Conservation (phyloP, 2,888 invertebrate genomes). For the Dryococelus australis region DNA sequence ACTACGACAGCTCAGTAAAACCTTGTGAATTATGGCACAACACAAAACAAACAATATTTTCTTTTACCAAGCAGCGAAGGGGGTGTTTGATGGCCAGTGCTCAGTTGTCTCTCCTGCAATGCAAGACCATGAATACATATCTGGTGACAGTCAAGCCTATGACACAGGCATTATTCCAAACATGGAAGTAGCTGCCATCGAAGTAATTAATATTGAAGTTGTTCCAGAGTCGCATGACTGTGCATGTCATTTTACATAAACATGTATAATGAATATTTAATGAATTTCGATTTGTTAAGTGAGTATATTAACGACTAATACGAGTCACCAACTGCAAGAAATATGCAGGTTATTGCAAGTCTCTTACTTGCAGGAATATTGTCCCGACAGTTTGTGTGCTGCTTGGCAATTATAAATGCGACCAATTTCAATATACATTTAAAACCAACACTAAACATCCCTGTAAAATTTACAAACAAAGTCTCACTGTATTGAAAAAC, state of each 20-base stretch:
- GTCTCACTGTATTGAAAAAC: neutral
- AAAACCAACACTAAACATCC: neutral
- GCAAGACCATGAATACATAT: neutral
- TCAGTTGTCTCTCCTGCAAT: no score
- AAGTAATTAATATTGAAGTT: neutral
- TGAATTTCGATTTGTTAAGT: neutral
- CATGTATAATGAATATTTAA: neutral
- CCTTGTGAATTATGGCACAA: neutral
- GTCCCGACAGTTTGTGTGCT: neutral
- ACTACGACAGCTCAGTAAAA: neutral
- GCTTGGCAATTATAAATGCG: neutral
- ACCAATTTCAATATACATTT: neutral
- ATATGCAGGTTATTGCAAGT: neutral
- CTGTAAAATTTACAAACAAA: slow-evolving; percentile 2
- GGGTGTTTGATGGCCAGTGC: neutral
- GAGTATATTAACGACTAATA: neutral
- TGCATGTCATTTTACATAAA: neutral
- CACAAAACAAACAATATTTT: neutral
- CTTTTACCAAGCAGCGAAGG: neutral
- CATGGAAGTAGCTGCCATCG: neutral
- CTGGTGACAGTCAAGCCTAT: neutral
- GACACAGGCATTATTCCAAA: neutral
- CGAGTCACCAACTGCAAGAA: neutral
- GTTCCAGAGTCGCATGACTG: neutral
- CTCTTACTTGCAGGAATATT: neutral